Conservation (phyloP, 2,888 invertebrate genomes). For the Leucophenga maculata region DNA sequence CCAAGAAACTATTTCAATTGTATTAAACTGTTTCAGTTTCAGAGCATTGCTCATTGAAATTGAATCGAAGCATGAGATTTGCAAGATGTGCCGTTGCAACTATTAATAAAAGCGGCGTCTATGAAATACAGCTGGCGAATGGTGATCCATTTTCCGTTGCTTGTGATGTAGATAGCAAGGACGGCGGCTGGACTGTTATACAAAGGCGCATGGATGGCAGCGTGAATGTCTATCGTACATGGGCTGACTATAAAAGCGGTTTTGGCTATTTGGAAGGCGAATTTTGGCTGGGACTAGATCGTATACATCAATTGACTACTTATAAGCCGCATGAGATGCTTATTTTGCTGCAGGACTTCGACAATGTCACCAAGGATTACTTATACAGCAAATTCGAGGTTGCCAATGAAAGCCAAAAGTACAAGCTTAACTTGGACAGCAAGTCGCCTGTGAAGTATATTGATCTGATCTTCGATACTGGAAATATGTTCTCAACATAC, state of each 20-base stretch:
- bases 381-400: conserved; percentile 40
- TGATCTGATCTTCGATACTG: no score
- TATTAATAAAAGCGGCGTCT: no score
- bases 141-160: not conserved
- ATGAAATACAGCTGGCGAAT: no score
- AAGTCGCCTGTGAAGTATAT: conserved; percentile 46
- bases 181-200: conserved; percentile 40
- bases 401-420: conserved; percentile 39
- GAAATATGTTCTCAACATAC: conserved; percentile 20
- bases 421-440: conserved; percentile 37
- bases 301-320: conserved; percentile 37
- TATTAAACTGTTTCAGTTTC: no score
- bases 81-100: no score
- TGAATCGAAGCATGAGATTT: no score
- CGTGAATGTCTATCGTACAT: conserved; percentile 38
- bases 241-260: conserved; percentile 42
- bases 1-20: no score
- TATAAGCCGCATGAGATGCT: conserved; percentile 42
- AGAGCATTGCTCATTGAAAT: no score
- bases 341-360: conserved; percentile 37
- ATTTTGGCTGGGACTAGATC: conserved; percentile 20
- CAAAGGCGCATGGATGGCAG: conserved; percentile 41
- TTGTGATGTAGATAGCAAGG: not conserved
- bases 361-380: conserved; percentile 22
- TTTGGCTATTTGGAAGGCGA: conserved; percentile 39